phyloP scores from a whole-genome alignment of 2,888 invertebrate genomes.

The Ophraella communa region DNA sequence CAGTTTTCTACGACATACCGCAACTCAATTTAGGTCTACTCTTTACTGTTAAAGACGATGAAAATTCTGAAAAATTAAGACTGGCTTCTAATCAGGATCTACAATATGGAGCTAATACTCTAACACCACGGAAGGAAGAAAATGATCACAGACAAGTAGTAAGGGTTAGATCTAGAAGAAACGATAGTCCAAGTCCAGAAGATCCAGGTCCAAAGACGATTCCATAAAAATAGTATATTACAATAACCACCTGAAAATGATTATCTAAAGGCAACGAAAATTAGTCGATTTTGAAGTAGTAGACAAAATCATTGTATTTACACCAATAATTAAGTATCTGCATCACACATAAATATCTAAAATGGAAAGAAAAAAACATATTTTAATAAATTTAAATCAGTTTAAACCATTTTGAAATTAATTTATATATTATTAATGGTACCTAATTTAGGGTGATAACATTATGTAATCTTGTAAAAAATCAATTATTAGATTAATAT shows the following conservation, averaged over 20 bases:
- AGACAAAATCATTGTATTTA: not conserved
- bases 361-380: too few relatives aligned
- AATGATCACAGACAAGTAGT: slow-evolving; percentile 64
- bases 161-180: slow-evolving; percentile 67
- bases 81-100: slow-evolving; percentile 64
- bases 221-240: slow-evolving; percentile 13
- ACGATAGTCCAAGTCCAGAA: slow-evolving; percentile 75
- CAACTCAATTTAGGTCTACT: slow-evolving; percentile 83
- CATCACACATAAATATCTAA: too few relatives aligned
- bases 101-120: slow-evolving; percentile 58
- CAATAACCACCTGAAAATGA: not conserved
- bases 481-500: too few relatives aligned
- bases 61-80: slow-evolving; percentile 73
- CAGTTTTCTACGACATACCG: slow-evolving; percentile 88
- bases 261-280: not conserved
- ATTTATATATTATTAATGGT: too few relatives aligned
- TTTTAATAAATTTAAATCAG: too few relatives aligned
- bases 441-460: too few relatives aligned
- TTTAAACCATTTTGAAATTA: too few relatives aligned
- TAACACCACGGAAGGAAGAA: slow-evolving; percentile 60
- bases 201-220: slow-evolving; percentile 64
- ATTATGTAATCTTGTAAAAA: too few relatives aligned
- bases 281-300: not conserved
- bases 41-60: slow-evolving; percentile 64
- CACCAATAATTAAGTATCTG: too few relatives aligned